These are phyloP conservation scores for Capitulum mitella DNA, from an alignment of 2,888 invertebrate species.

Conservation along the genomic window DNA sequence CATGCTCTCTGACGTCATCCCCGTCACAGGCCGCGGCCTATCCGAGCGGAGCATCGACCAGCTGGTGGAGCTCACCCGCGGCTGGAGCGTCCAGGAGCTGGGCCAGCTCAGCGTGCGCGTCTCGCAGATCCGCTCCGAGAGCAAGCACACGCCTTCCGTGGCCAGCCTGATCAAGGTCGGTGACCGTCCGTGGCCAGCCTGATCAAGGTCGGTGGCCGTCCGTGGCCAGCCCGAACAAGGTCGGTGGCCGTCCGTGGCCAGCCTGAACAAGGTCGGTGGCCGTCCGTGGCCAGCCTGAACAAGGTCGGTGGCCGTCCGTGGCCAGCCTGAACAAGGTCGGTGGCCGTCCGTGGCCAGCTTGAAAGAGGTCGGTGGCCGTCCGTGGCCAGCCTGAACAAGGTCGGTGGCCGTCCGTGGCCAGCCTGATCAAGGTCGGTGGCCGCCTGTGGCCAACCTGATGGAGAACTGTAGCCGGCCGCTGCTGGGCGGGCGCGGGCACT, in stretches of 20 bases:
- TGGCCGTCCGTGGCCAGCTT: too few relatives aligned
- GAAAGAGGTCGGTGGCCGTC: too few relatives aligned
- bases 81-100: slow-evolving; percentile 20
- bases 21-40: not conserved
- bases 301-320: too few relatives aligned
- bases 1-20: not conserved
- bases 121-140: slow-evolving; percentile 15
- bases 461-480: not conserved
- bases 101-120: slow-evolving; percentile 18
- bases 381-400: too few relatives aligned
- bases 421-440: not conserved
- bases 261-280: too few relatives aligned
- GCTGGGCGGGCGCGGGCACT: too few relatives aligned
- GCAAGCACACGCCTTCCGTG: not conserved
- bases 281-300: too few relatives aligned
- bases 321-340: too few relatives aligned
- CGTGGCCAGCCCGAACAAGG: too few relatives aligned
- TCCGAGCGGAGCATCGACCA: slow-evolving; percentile 1
- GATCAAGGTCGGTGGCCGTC: not conserved
- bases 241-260: too few relatives aligned
- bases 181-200: not conserved
- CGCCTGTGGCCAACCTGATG: not conserved
- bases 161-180: slow-evolving; percentile 10
- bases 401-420: not conserved
- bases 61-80: slow-evolving; percentile 2